These are phyloP conservation scores for Artibeus lituratus DNA, from an alignment of 2,797 vertebrate species.

Conservation along the genomic window DNA sequence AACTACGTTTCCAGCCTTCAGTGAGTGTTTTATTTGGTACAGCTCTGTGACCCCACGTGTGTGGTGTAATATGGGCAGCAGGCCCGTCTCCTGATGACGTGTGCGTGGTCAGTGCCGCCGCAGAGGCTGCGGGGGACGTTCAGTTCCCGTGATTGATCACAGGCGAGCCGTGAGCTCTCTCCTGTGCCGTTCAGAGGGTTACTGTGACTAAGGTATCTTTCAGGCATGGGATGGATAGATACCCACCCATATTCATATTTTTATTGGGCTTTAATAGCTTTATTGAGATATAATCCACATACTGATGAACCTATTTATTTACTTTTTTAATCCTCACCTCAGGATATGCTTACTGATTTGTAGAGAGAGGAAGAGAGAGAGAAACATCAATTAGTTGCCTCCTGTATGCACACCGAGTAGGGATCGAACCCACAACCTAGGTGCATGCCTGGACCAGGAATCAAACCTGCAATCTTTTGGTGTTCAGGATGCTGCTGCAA, in stretches of 20 bases:
- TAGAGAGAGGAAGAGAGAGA: background rate
- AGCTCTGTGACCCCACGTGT: background rate
- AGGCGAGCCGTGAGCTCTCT: background rate
- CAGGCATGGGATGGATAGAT: background rate
- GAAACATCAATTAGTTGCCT: no score
- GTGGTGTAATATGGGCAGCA: background rate
- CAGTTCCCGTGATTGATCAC: background rate
- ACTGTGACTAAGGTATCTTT: background rate
- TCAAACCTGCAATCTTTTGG: background rate
- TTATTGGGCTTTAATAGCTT: background rate
- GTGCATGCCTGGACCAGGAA: background rate
- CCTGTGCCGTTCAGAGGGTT: background rate
- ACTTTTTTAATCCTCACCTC: background rate
- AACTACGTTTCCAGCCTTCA: background rate
- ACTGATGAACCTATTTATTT: background rate
- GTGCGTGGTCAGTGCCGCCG: background rate
- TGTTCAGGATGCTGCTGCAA: background rate
- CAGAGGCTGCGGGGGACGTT: background rate
- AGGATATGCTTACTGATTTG: background rate
- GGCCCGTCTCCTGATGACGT: background rate
- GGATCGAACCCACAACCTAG: no score
- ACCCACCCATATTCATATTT: background rate
- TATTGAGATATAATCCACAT: background rate
- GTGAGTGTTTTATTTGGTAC: background rate
- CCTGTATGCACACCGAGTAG: no score